Evolutionary conservation across 1,140 invertebrate species (phyloP), one percentile per base, ranked within the genome.

Genomic region (Zaprionus davidi): DNA sequence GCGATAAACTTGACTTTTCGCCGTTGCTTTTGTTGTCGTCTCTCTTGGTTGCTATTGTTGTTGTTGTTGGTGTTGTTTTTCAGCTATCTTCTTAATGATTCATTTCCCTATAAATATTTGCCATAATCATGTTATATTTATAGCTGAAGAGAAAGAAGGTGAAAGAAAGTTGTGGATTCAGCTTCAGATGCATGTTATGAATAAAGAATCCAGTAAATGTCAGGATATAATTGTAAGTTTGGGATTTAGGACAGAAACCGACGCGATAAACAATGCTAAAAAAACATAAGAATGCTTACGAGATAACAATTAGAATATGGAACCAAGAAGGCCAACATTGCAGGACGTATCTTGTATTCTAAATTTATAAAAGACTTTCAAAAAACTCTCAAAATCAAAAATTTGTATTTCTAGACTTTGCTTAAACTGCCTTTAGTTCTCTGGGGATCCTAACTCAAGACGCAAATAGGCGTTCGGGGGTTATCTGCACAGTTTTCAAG

Each of bases 401-500:
- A 34, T 11, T 11, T 34, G 0, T 34, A 44, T n/a, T 17, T 9
- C n/a, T 44, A n/a, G n/a, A 44, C 41, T 17, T 17, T 49, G 1
- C 46, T 22, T 51, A 24, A 17, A 24, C 20, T 49, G 22, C 5
- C 22, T 13, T 20, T 22, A 12, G 11, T 3, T 12, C 9, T 13
- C 3, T 51, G 46, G 26, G 26, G 31, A 49, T 64, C 20, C 49
- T 13, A 51, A 51, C 9, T 13, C 46, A 24, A 1, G 2, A 20
- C 31, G 4, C 2, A 24, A 41, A 59, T 7, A n/a, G 17, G 11
- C 34, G 9, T 6, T 55, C 26, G 5, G 41, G 60, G 58, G 17
- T 57, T 81, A 88, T 88, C 84, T 78, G 59, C 53, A 1, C 12
- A 36, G 1, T 41, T 60, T 38, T 51, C 20, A 66, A 83, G 84